Evolutionary conservation across 2,113 vertebrate species (phyloP), one percentile per base, ranked within the genome.

Genomic region (Urocolius indicus): DNA sequence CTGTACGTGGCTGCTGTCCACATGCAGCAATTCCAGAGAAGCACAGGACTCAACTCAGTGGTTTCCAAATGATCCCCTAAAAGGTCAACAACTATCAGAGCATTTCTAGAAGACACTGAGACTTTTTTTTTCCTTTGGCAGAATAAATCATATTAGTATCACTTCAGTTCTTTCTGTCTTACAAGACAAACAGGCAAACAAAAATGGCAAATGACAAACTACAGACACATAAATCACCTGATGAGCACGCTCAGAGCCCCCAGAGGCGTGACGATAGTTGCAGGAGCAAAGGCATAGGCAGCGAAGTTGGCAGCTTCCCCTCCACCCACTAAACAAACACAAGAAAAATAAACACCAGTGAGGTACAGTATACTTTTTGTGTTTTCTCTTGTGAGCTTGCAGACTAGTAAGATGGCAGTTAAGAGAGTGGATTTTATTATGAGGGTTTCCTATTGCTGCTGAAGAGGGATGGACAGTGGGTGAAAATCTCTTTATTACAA

Each of bases 231-330:
- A 54, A 81, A 91, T 85, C 98, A 99, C 99, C 99, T 99, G 97
- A 99, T 98, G 76, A 99, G 99, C 95, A 99, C 98, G 2, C 99
- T 99, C 74, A 99, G 98, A 1, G 99, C 99, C 52, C 99, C 99
- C 66, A 99, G 98, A 0, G 99, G 99, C 0, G 99, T 99, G 93
- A 99, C 98, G 85, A 99, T 98, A 1, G 99, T 99, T 3, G 99
- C 99, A 27, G 99, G 98, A 63, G 99, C 99, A 68, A 99, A 99
- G 16, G 98, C 99, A 63, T 99, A 99, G 51, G 99, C 99, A 1
- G 98, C 98, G 16, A 99, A 99, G 97, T 99, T 99, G 93, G 99
- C 98, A 43, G 94, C 98, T 95, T 99, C 99, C 34, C 99, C 99
- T 57, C 98, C 98, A 55, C 98, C 99, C 99, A 99, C 99, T 99